These are phyloP conservation scores for Distichodus sexfasciatus DNA, from an alignment of 2,797 vertebrate species.

Conservation along the genomic window DNA sequence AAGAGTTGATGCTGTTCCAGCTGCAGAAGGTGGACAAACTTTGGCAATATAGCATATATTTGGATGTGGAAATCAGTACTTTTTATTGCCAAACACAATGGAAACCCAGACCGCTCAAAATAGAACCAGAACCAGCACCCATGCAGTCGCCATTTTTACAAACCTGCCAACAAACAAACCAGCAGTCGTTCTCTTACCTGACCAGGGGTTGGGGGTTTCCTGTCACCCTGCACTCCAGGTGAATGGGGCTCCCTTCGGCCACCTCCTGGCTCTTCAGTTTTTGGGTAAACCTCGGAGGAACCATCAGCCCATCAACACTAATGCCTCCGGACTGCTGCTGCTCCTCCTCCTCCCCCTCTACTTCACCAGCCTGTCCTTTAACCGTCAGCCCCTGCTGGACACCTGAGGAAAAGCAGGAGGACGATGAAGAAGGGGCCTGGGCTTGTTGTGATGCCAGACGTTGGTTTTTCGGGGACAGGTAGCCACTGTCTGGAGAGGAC, in stretches of 20 bases:
- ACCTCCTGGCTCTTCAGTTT: conserved; percentile 96
- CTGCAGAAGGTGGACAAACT: no score
- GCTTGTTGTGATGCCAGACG: conserved; percentile 47
- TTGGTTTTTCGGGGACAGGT: conserved; percentile 85
- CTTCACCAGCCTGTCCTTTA: conserved; percentile 19
- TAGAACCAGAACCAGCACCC: no score
- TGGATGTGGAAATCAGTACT: no score
- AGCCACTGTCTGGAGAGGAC: conserved; percentile 95
- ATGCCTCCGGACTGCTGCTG: conserved; percentile 41
- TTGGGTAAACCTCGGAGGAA: conserved; percentile 85
- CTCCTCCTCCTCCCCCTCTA: no score
- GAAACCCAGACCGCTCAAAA: no score
- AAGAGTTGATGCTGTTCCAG: no score
- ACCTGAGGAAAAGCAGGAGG: conserved; percentile 48
- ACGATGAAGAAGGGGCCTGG: conserved; percentile 61
- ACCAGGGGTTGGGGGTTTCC: conserved; percentile 87
- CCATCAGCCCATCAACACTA: conserved; percentile 56
- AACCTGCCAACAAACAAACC: no score
- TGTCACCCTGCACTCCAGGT: conserved; percentile 85
- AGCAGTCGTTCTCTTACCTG: conserved; percentile 81
- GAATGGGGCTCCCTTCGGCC: conserved; percentile 86
- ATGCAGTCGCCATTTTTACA: no score
- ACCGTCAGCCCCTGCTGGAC: conserved; percentile 56
- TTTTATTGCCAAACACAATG: no score
- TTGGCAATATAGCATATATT: no score